Base-by-base conservation (phyloP, 2,888 invertebrate species). In the Apamea anceps region DNA sequence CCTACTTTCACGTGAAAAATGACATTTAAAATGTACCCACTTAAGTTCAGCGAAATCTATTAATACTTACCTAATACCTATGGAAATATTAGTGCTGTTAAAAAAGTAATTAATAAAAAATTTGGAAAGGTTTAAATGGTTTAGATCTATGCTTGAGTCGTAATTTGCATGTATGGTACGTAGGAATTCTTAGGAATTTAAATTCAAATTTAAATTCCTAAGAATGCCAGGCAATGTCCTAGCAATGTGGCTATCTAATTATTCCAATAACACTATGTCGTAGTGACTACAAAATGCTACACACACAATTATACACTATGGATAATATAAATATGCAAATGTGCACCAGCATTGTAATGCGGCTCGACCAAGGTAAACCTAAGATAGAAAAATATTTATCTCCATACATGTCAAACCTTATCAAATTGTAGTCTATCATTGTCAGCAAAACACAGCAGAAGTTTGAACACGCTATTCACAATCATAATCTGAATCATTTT, bases 1-100 rank as follows among this genome's bases (percentile, higher is more conserved):
- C 85, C 80, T 79, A 85, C 88, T 91, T 90, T 90, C 87, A 84
- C 86, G 77, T 75, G 75, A 88, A 89, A 88, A 87, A 57, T 90
- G 88, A 85, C 90, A 90, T 91, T 84, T 84, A 84, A 81, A 76
- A 77, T 37, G 54, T 45, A 67, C 32, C 65, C 45, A 71, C 45
- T 21, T 74, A 37, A 60, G 54, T 72, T 57, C 4, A 48, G 72
- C 68, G 54, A 72, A 79, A 81, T 74, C 78, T 85, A 81, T 54
- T 54, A 32, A 57, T 76, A 48, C 8, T 21, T 28, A 65, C 13
- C 7, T 21, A 18, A 18, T 54, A 54, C 8, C 1, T 51, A 54
- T 42, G 21, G 21, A 51, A 21, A 37, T 70, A 73, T 65, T 72
- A 28, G 2, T 48, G 18, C 48, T 25, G 32, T 32, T 25, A 28